Evolutionary conservation across 1,140 invertebrate species (phyloP), one percentile per base, ranked within the genome.

Genomic region (Formica selysi): DNA sequence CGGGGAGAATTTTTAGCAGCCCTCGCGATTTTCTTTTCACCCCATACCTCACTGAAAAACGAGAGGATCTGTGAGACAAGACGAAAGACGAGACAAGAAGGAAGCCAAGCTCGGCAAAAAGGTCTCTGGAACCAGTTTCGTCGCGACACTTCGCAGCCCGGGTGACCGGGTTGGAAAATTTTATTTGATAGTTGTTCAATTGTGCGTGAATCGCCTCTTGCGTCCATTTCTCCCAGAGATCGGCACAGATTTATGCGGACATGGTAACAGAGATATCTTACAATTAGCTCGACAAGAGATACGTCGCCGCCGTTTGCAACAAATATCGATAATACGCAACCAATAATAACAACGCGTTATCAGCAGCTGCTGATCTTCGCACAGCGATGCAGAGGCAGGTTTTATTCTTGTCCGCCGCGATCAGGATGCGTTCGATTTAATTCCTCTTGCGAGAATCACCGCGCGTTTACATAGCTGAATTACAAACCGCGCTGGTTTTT

Each of bases 111-210:
- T 44, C 26, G 67, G 80, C 57, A 86, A 70, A 89, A 85, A 90
- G 79, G 74, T 80, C 89, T 90, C 80, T 70, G 61, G 65, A 90
- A 90, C 89, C 87, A 90, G 89, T 90, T 90, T 84, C 57, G 68
- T 65, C 68, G 73, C 22, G 85, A 78, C 87, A 70, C 51, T 68
- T 74, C 44, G 48, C 65, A 44, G 32, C 32, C 36, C 32, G 26
- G 26, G 11, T 4, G 64, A 38, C 4, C 44, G 51, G n/a, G 16
- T 13, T 71, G 84, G 48, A 74, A 61, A 86, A 89, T 89, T 78
- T 88, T 78, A 89, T 89, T 89, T 67, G 71, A 57, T 84, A 26
- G 41, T 81, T 76, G 87, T 67, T 76, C 87, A 89, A 89, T 89
- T 73, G 76, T 89, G 68, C 61, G 16, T 19, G 68, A 59, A 48